Evolutionary conservation across 92 coral and sea anemone genomes (phyloP).

Genomic region (Parazoanthus swiftii): DNA sequence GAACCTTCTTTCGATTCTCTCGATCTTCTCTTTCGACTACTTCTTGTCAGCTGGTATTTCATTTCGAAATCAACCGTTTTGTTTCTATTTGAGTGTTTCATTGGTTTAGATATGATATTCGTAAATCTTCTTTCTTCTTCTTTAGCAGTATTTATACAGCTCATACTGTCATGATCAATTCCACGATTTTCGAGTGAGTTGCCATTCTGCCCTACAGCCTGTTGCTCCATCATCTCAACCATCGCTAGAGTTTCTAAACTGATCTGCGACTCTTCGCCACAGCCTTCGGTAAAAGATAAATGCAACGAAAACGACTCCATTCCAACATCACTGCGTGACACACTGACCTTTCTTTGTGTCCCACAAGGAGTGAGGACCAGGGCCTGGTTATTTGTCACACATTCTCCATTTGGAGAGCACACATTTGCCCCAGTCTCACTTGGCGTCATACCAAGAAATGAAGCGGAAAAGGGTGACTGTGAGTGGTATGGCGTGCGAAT

Average conservation of each 20-base stretch:
- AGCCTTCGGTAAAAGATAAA: constrained; percentile 74
- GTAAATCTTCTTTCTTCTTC: not conserved
- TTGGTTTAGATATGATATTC: constrained; percentile 2
- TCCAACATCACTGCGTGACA: not conserved
- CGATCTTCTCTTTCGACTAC: constrained; percentile 4
- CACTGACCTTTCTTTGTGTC: not conserved
- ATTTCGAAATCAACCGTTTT: not conserved
- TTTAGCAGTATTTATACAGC: not conserved
- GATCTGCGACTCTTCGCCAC: constrained; percentile 66
- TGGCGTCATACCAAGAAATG: constrained; percentile 23
- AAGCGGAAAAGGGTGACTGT: constrained; percentile 18
- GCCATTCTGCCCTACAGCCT: constrained; percentile 18
- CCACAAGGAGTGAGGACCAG: not conserved
- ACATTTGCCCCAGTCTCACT: not conserved
- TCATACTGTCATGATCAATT: not conserved
- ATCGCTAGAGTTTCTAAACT: constrained; percentile 61
- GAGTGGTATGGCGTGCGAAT: constrained; percentile 39
- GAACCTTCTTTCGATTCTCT: not conserved
- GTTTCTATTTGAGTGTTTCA: not conserved
- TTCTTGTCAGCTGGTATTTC: not conserved
- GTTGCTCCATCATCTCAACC: constrained; percentile 61
- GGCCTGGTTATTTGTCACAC: not conserved
- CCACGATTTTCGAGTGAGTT: not conserved
- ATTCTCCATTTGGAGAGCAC: constrained; percentile 5
- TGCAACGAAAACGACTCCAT: constrained; percentile 70